A percentile compares a stretch with the other conserved stretches of the same genome.
Evolutionary conservation across 2,797 vertebrate species (phyloP).

Genomic region (Falco peregrinus): DNA sequence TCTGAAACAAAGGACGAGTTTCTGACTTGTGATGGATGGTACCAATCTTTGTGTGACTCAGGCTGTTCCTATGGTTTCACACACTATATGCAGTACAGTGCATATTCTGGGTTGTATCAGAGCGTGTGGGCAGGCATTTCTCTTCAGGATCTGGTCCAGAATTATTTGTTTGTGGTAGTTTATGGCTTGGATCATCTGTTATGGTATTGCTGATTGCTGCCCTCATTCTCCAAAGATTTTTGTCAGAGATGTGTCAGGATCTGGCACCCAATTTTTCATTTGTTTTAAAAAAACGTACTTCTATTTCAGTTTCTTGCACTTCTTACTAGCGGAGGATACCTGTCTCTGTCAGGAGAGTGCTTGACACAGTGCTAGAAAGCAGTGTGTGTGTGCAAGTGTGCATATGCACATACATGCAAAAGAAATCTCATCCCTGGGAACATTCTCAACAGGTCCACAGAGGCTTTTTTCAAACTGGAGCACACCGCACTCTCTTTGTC

Average conservation of each 20-base stretch:
- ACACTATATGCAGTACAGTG: neutral
- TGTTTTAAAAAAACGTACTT: neutral
- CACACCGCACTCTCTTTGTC: neutral
- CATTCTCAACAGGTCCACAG: accelerated
- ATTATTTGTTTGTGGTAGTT: constrained; percentile 37
- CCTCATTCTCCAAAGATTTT: neutral
- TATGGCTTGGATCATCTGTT: constrained; percentile 24
- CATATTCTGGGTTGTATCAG: constrained; percentile 4
- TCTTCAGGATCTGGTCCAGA: constrained; percentile 14
- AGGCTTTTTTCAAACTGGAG: neutral
- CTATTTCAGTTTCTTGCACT: neutral
- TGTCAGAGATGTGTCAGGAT: neutral
- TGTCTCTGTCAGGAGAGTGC: neutral
- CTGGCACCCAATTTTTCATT: neutral
- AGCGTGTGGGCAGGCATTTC: constrained; percentile 20
- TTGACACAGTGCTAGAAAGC: neutral
- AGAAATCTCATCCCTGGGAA: neutral
- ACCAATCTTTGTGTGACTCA: constrained; percentile 52
- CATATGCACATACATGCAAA: neutral
- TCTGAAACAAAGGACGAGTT: constrained; percentile 48
- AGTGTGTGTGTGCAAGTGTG: neutral
- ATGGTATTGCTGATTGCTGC: neutral
- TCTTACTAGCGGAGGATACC: neutral
- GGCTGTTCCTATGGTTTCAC: constrained; percentile 49
- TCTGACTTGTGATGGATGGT: constrained; percentile 63